Conservation (phyloP, 2,797 vertebrate species). For the Pyrocephalus nanus region DNA sequence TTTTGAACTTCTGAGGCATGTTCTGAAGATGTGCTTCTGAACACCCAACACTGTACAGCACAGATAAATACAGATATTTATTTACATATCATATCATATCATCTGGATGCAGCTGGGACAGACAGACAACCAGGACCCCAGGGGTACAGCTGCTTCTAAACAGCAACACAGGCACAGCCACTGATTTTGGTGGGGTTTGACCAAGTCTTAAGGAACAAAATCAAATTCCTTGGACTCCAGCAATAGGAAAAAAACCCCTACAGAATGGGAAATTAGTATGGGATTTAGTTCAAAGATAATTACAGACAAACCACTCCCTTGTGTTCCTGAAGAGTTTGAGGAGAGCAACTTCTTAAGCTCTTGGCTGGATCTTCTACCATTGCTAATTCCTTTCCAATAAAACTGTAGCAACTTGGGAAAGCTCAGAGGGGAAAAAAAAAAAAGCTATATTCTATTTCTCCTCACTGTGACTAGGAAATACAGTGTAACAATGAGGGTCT, state of each 20-base stretch:
- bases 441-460: not conserved
- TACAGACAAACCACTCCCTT: not conserved
- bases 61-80: rapidly evolving
- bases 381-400: not conserved
- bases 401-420: not conserved
- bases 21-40: not conserved
- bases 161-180: not conserved
- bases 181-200: not conserved
- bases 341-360: not conserved
- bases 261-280: not conserved
- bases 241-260: not conserved
- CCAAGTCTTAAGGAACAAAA: not conserved
- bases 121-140: not conserved
- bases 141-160: not conserved
- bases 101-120: not conserved
- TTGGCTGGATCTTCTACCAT: not conserved
- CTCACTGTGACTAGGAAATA: not conserved
- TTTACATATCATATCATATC: too few species aligned
- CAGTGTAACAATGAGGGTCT: not conserved
- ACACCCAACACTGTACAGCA: too few species aligned
- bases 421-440: not conserved
- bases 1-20: not conserved
- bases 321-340: not conserved
- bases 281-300: not conserved
- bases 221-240: not conserved